Conservation (phyloP, 2,113 vertebrate genomes). For the Cavia porcellus region DNA sequence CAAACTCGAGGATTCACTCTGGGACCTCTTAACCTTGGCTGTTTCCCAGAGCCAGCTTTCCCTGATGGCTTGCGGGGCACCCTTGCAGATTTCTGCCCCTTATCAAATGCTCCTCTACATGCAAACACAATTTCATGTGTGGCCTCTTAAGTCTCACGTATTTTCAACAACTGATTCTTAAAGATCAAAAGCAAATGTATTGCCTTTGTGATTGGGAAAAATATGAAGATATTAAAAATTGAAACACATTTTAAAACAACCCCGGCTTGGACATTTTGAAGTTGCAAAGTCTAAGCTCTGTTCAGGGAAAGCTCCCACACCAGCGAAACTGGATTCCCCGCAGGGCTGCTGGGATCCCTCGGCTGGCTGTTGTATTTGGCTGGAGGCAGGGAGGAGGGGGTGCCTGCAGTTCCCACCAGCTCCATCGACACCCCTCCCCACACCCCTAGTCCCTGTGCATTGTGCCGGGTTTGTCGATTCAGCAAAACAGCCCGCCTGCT, state of each 20-base stretch:
- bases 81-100: neutral
- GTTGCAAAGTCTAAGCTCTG: slow-evolving; percentile 52
- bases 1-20: neutral
- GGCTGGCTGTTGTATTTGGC: neutral
- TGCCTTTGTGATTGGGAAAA: slow-evolving; percentile 31
- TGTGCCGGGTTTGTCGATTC: slow-evolving; percentile 63
- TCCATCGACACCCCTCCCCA: neutral
- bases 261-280: neutral
- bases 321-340: neutral
- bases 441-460: neutral
- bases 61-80: neutral
- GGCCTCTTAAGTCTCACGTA: neutral
- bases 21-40: neutral
- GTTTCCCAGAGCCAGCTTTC: neutral
- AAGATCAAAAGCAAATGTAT: slow-evolving; percentile 67
- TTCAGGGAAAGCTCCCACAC: slow-evolving; percentile 47
- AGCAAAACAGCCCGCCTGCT: slow-evolving; percentile 63
- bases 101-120: neutral
- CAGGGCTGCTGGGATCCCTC: neutral
- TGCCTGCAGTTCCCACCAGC: neutral
- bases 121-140: neutral
- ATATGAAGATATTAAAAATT: slow-evolving; percentile 51
- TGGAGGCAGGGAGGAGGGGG: neutral
- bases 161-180: slow-evolving; percentile 45
- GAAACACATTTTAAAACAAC: slow-evolving; percentile 50